A percentile compares a stretch with the other conserved stretches of the same genome.
Conservation (phyloP, 2,797 vertebrate genomes). For the Fringilla coelebs region DNA sequence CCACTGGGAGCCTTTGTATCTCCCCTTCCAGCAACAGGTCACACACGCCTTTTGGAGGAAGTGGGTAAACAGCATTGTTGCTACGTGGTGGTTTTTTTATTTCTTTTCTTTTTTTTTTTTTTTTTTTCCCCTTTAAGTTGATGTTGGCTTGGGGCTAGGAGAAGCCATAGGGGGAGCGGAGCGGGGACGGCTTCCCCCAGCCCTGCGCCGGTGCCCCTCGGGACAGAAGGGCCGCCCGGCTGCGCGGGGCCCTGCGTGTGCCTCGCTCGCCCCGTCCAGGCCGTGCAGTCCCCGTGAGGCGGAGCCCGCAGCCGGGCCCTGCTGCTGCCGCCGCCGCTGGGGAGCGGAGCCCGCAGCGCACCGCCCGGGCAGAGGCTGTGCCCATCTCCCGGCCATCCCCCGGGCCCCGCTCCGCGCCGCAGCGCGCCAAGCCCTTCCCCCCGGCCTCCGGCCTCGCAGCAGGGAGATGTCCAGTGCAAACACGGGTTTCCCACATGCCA, state of each 20-base stretch:
- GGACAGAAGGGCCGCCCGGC: neutral
- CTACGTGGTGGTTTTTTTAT: neutral
- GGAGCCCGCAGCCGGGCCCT: neutral
- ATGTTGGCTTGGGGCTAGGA: neutral
- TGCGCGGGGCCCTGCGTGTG: neutral
- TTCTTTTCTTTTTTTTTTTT: neutral
- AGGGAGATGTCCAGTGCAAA: neutral
- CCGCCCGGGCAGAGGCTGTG: neutral
- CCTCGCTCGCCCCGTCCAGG: neutral
- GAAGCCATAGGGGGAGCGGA: neutral
- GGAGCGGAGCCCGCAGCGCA: neutral
- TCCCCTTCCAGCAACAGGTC: conserved; percentile 83
- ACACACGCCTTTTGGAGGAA: conserved; percentile 78
- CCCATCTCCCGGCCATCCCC: neutral
- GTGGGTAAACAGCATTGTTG: conserved; percentile 74
- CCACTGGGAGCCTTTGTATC: conserved; percentile 81
- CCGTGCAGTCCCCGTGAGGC: neutral
- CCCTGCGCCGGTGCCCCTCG: neutral
- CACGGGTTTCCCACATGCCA: neutral
- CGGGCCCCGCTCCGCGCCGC: neutral
- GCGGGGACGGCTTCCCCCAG: neutral
- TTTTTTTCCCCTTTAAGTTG: neutral
- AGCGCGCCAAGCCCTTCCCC: neutral
- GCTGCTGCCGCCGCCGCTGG: neutral
- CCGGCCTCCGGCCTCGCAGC: neutral